Base-by-base conservation (phyloP, 2,113 vertebrate genomes). In the Callipepla squamata region DNA sequence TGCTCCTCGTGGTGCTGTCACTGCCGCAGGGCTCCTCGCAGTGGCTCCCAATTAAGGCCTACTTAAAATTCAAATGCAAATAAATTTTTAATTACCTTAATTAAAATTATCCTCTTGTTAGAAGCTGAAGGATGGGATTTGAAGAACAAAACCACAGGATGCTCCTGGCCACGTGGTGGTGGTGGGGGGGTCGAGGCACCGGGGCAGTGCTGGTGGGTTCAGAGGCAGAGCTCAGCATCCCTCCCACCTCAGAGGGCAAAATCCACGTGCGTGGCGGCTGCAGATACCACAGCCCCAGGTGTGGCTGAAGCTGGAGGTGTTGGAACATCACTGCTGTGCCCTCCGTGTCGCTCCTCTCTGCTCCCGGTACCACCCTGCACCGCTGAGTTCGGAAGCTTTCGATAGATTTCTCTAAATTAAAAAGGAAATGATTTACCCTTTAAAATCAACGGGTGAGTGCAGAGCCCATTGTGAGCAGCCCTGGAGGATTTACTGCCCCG, bases 11-110 rank as follows among this genome's bases (percentile, higher is more conserved):
- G 0, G 26, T 73, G 73, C 80, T 38, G 53, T 69, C 1, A 2
- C 13, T 0, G 55, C 92, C 0, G 0, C 47, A 77, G 80, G 85
- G 74, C 59, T 91, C 62, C 42, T 91, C 50, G 32, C 55, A 44
- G 19, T 66, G 77, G 58, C 42, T 91, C 80, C 84, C 50, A 70
- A 92, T 94, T 88, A 95, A 87, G 76, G 51, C 36, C 44, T 40
- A 62, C 86, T 96, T 95, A 68, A 94, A 95, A 96, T 96, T 86
- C 93, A 57, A 59, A 80, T 0, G 28, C 57, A 85, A 94, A 94
- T 92, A 65, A 28, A 80, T 88, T 91, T 95, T 96, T 85, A 78
- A 94, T 96, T 92, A 76, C 61, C 50, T 82, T 97, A 92, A 96
- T 96, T 97, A 80, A 92, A 96, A 93, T 94, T 26, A 93, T 94